Percentiles rank a stretch among this genome's conserved stretches.
Evolutionary conservation across 2,797 vertebrate genomes (phyloP).

Genomic region (Rhabdomys pumilio): DNA sequence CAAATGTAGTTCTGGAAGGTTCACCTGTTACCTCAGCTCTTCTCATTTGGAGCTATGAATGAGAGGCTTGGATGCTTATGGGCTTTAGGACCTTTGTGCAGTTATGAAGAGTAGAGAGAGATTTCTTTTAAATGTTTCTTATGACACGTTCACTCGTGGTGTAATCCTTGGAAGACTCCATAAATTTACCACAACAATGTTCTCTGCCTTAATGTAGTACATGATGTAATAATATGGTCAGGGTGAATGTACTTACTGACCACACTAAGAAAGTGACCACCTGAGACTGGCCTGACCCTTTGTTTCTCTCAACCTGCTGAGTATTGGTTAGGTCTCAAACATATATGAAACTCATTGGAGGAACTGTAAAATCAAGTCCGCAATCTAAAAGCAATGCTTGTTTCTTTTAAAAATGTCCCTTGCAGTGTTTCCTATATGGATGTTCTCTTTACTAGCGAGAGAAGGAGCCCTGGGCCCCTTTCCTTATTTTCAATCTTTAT

Average conservation of each 20-base stretch:
- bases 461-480: not conserved
- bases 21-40: not conserved
- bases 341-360: not conserved
- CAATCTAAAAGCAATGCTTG: not conserved
- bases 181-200: not conserved
- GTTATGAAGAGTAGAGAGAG: not conserved
- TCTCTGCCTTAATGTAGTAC: not conserved
- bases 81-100: not conserved
- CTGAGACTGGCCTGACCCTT: not conserved
- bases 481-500: not conserved
- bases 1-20: constrained; percentile 46
- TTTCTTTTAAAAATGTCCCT: not conserved
- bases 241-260: not conserved
- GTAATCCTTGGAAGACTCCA: not conserved
- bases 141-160: not conserved
- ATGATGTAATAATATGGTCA: accelerated
- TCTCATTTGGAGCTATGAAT: not conserved
- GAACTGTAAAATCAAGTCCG: not conserved
- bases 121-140: not conserved
- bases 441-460: not conserved
- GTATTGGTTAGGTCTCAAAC: not conserved
- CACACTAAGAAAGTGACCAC: not conserved
- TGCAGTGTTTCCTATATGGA: not conserved
- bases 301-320: not conserved
- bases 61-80: not conserved